A percentile compares a stretch with the other conserved stretches of the same genome.
Conservation (phyloP, 2,113 vertebrate species). For the Corvus cornix region DNA sequence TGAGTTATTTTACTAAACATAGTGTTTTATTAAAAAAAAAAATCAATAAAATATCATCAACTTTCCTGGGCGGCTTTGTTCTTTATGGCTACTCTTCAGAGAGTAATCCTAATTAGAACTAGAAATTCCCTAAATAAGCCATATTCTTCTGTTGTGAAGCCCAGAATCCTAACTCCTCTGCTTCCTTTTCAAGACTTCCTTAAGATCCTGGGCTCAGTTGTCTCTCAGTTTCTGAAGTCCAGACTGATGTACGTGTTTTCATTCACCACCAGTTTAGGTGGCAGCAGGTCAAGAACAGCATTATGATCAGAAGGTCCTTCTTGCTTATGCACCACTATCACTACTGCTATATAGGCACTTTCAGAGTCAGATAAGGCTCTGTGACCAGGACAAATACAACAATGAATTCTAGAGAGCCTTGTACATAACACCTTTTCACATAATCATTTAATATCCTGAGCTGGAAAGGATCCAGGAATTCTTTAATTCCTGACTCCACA, state of each 20-base stretch:
- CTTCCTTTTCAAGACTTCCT: background rate
- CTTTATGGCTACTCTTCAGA: background rate
- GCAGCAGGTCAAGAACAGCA: background rate
- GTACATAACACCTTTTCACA: background rate
- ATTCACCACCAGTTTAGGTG: background rate
- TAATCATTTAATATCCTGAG: background rate
- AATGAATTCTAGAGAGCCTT: background rate
- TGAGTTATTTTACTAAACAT: background rate
- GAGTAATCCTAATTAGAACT: background rate
- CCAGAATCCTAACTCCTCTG: background rate
- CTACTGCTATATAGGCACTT: background rate
- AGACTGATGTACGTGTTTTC: background rate
- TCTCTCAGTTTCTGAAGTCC: background rate
- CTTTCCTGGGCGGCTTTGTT: background rate
- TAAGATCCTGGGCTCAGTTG: background rate
- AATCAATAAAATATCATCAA: too few relatives aligned
- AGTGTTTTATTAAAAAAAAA: background rate
- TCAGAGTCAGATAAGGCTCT: background rate
- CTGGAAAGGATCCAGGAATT: background rate
- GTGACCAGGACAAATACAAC: background rate
- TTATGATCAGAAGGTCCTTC: background rate
- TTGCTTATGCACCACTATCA: too few relatives aligned
- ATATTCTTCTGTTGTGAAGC: background rate
- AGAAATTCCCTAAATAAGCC: background rate
- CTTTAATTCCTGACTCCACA: background rate